Evolutionary conservation across 23 tunicate species (phyloP).

Genomic region (Styela plicata): DNA sequence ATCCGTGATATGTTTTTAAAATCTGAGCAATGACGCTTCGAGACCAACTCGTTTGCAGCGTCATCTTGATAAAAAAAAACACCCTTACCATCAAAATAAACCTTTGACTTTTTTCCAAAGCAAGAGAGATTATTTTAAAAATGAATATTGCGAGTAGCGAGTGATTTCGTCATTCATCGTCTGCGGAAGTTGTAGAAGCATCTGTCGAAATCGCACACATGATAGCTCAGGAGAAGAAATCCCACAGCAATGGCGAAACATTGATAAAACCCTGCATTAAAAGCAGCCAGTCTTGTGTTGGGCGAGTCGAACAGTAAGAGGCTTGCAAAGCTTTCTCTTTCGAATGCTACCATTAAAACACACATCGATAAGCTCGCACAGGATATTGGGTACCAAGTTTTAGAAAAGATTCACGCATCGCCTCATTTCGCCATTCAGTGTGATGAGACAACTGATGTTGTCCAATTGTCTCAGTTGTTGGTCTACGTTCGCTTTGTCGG

Average conservation of each 20-base stretch:
- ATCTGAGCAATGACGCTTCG: not conserved
- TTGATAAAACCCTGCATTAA: not conserved
- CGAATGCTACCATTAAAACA: conserved; percentile 45
- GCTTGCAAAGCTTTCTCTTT: conserved; percentile 2
- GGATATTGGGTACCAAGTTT: conserved; percentile 36
- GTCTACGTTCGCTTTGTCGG: conserved; percentile 51
- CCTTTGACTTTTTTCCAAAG: not conserved
- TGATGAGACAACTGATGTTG: conserved; percentile 62
- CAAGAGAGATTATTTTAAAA: not conserved
- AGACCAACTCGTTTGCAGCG: conserved; percentile 12
- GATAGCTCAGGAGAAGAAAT: not conserved
- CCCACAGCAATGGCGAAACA: not conserved
- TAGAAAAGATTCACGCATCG: conserved; percentile 34
- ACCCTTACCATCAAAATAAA: not conserved
- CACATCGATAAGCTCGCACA: conserved; percentile 45
- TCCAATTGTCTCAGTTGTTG: conserved; percentile 40
- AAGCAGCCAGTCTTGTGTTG: not conserved
- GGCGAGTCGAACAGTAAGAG: not conserved
- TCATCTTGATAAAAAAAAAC: not conserved
- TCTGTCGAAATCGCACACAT: not conserved
- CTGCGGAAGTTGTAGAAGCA: not conserved
- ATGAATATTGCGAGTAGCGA: no score
- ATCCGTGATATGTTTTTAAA: not conserved
- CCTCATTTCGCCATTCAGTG: no score
- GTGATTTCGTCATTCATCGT: not conserved